phyloP scores from a whole-genome alignment of 2,113 vertebrate genomes.

The Hydrolagus affinis region DNA sequence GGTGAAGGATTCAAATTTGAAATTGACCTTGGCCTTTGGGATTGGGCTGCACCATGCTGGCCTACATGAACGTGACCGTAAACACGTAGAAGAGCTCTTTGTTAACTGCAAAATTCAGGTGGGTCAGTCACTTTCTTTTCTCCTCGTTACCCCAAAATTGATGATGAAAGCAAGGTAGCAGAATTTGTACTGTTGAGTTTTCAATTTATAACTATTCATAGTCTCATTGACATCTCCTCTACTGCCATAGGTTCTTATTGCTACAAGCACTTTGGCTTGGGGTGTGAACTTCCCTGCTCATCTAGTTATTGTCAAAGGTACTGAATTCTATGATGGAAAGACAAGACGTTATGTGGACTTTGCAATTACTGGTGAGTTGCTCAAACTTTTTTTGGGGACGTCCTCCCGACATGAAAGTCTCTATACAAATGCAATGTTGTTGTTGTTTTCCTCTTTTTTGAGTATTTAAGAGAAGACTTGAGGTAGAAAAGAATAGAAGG shows the following conservation, averaged over 20 bases:
- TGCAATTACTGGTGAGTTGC: slow-evolving; percentile 82
- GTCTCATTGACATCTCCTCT: slow-evolving; percentile 30
- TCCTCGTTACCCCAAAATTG: not conserved
- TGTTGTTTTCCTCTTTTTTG: not conserved
- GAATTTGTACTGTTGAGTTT: not conserved
- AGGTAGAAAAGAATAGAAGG: not conserved
- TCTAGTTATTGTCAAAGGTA: slow-evolving; percentile 94
- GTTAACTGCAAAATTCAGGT: slow-evolving; percentile 98
- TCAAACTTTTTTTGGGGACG: too few species aligned
- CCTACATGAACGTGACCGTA: slow-evolving; percentile 87
- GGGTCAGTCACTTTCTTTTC: slow-evolving; percentile 21
- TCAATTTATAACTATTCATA: not conserved
- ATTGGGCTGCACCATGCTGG: slow-evolving; percentile 96
- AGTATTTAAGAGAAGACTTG: not conserved
- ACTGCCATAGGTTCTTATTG: slow-evolving; percentile 79
- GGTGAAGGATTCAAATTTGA: slow-evolving; percentile 85
- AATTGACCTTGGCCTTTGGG: slow-evolving; percentile 90
- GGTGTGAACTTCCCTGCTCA: slow-evolving; percentile 97
- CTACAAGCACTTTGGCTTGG: slow-evolving; percentile 95
- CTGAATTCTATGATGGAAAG: slow-evolving; percentile 94
- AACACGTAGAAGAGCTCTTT: slow-evolving; percentile 90
- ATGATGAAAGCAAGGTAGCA: not conserved
- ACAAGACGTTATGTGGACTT: slow-evolving; percentile 92
- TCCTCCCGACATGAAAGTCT: too few species aligned
- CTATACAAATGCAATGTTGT: not conserved